phyloP scores from a whole-genome alignment of 2,113 vertebrate genomes.

The Hippocampus mohnikei region DNA sequence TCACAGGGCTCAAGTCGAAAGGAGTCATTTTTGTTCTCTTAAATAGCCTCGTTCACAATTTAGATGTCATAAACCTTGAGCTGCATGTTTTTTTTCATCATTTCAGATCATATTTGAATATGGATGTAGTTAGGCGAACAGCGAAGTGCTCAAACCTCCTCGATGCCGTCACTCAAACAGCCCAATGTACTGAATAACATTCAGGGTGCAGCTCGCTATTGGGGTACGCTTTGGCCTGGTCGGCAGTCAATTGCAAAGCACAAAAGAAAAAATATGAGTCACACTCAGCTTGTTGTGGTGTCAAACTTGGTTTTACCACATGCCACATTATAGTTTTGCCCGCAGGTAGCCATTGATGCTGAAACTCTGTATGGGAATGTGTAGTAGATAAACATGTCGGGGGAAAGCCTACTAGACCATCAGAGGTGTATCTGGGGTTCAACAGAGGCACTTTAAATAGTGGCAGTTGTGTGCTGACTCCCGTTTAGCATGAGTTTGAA shows the following conservation, averaged over 20 bases:
- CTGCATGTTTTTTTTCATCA: slow-evolving; percentile 41
- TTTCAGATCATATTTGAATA: slow-evolving; percentile 18
- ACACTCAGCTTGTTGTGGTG: too few species aligned
- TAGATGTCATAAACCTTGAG: slow-evolving; percentile 27
- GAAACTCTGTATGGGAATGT: not conserved
- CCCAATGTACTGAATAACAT: not conserved
- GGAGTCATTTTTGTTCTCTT: slow-evolving; percentile 34
- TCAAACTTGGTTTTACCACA: too few species aligned
- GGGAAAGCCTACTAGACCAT: not conserved
- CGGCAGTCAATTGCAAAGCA: too few species aligned
- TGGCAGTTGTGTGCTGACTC: not conserved
- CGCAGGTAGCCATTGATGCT: not conserved
- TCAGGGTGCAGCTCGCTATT: too few species aligned
- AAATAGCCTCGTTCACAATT: slow-evolving; percentile 41
- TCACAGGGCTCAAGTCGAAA: slow-evolving; percentile 44
- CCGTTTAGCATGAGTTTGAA: not conserved
- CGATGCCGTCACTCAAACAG: slow-evolving; percentile 12
- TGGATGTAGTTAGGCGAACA: slow-evolving; percentile 26
- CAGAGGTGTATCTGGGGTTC: not conserved
- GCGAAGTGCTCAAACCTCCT: slow-evolving; percentile 5
- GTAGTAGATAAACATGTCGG: not conserved
- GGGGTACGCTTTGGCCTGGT: too few species aligned
- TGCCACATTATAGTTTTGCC: too few species aligned
- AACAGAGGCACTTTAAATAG: not conserved
- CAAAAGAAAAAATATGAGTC: too few species aligned